These are phyloP conservation scores for Melangyna quadrimaculata DNA, from an alignment of 2,888 invertebrate genomes.

Conservation along the genomic window DNA sequence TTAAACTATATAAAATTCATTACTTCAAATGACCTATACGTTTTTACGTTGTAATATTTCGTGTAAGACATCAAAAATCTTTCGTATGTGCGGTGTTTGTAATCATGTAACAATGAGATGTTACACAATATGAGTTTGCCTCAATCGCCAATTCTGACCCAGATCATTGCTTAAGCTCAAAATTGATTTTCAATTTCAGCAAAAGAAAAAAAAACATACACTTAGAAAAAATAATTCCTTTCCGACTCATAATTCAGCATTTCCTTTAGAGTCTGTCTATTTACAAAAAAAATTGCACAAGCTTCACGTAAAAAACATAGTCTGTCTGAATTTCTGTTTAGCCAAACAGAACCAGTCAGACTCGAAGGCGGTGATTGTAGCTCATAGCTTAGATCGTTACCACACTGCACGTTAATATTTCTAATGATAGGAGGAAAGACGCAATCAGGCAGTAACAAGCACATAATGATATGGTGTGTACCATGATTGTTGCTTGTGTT, in stretches of 20 bases:
- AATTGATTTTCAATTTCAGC: slow-evolving; percentile 24
- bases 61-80: background rate
- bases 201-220: background rate
- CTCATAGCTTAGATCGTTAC: background rate
- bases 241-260: slow-evolving; percentile 6
- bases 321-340: background rate
- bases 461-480: slow-evolving; percentile 10
- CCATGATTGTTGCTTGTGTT: background rate
- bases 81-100: background rate
- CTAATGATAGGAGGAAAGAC: background rate
- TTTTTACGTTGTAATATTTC: background rate
- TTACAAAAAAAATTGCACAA: background rate
- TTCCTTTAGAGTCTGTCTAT: background rate
- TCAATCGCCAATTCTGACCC: background rate
- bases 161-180: background rate
- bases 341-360: slow-evolving; percentile 17
- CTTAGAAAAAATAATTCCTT: background rate
- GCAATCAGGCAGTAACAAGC: slow-evolving; percentile 25
- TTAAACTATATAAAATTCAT: background rate
- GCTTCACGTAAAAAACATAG: background rate
- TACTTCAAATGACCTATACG: background rate
- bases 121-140: background rate
- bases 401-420: background rate
- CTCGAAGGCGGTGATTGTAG: background rate
- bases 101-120: background rate